Conservation (phyloP, 2,888 invertebrate genomes). For the Clepsis dumicolana region DNA sequence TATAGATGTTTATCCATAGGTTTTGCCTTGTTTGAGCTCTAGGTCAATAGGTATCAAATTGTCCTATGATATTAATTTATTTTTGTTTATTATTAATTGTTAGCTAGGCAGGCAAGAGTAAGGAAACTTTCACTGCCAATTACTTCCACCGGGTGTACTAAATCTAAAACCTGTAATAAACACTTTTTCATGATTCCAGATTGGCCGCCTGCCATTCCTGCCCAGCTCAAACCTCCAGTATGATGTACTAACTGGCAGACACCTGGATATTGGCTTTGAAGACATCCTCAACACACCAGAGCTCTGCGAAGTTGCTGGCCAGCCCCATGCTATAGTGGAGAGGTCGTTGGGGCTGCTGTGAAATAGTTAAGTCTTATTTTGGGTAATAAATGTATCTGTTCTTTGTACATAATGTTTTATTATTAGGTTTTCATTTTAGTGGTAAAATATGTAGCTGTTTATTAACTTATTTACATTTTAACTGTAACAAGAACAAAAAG, state of each 20-base stretch:
- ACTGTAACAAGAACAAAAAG: background rate
- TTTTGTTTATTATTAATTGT: no score
- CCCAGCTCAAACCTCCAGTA: slow-evolving; percentile 89
- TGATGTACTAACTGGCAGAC: slow-evolving; percentile 90
- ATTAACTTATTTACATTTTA: background rate
- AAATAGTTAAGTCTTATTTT: slow-evolving; percentile 52
- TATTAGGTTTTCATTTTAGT: background rate
- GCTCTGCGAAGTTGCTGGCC: slow-evolving; percentile 90
- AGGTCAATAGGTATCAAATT: no score
- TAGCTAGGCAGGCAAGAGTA: no score
- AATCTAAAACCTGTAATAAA: background rate
- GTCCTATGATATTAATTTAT: no score
- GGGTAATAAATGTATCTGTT: slow-evolving; percentile 28
- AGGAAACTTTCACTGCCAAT: no score
- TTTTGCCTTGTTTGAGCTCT: no score
- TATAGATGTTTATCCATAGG: no score
- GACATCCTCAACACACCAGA: slow-evolving; percentile 92
- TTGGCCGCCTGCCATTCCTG: slow-evolving; percentile 89
- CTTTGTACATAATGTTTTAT: slow-evolving; percentile 9
- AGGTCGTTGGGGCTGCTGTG: slow-evolving; percentile 88
- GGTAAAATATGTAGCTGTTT: background rate
- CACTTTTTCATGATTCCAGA: slow-evolving; percentile 54
- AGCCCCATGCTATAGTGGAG: slow-evolving; percentile 94
- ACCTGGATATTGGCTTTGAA: slow-evolving; percentile 91
- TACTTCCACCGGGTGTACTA: no score